phyloP scores from a whole-genome alignment of 2,113 vertebrate genomes.

The Ursus arctos region DNA sequence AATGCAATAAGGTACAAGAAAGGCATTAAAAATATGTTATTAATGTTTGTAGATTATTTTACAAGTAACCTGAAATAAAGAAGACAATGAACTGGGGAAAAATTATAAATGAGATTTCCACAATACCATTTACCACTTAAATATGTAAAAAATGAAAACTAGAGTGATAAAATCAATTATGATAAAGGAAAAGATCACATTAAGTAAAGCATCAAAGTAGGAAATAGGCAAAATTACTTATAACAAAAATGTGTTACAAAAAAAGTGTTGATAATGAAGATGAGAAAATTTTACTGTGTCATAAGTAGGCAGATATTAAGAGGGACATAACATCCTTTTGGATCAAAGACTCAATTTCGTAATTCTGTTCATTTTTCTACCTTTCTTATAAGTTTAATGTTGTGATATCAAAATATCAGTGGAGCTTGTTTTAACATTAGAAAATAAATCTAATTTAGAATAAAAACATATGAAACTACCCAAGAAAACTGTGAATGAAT shows the following conservation, averaged over 20 bases:
- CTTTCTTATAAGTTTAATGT: not conserved
- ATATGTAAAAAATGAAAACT: not conserved
- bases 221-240: not conserved
- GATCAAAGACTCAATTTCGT: not conserved
- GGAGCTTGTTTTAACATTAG: not conserved
- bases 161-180: not conserved
- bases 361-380: not conserved
- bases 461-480: not conserved
- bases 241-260: not conserved
- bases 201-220: not conserved
- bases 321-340: not conserved
- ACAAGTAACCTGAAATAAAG: not conserved
- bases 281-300: not conserved
- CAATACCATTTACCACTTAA: not conserved
- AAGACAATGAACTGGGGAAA: not conserved
- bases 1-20: too few relatives aligned
- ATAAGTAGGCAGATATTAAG: not conserved
- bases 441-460: not conserved
- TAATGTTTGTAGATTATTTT: too few relatives aligned
- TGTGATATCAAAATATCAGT: not conserved
- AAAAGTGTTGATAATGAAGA: not conserved
- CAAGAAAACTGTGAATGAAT: not conserved
- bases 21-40: not conserved
- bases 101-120: not conserved
- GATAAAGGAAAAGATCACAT: not conserved